These are phyloP conservation scores for Rhipidura dahli DNA, from an alignment of 2,113 vertebrate genomes.

Conservation along the genomic window DNA sequence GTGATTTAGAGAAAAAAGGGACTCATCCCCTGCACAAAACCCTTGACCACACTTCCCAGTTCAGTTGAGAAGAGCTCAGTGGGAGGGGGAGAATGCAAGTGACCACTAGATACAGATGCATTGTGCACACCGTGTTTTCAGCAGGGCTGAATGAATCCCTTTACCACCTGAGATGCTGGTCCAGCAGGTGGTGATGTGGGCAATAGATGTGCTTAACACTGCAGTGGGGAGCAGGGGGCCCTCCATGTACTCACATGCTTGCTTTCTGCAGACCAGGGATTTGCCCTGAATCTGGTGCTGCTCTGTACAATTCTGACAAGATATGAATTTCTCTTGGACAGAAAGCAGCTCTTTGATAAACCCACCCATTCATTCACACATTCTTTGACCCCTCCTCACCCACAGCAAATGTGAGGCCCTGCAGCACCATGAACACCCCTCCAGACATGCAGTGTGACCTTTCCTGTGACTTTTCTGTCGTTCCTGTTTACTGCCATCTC, in stretches of 20 bases:
- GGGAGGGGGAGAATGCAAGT: not conserved
- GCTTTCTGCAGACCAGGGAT: not conserved
- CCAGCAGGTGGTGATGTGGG: not conserved
- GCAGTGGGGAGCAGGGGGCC: not conserved
- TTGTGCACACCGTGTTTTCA: not conserved
- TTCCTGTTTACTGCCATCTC: not conserved
- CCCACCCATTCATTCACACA: not conserved
- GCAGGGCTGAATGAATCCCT: not conserved
- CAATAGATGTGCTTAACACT: not conserved
- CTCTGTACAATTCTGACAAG: not conserved
- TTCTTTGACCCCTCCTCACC: not conserved
- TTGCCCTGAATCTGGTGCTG: not conserved
- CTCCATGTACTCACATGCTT: rapidly evolving
- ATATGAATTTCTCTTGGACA: not conserved
- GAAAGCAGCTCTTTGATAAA: not conserved
- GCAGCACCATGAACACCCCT: not conserved
- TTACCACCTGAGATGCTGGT: not conserved
- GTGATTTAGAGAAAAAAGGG: not conserved
- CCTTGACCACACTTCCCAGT: not conserved
- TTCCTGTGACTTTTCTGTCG: not conserved
- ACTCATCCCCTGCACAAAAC: not conserved
- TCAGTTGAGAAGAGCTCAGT: not conserved
- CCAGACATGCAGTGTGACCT: not conserved
- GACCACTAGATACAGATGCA: not conserved
- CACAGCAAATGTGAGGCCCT: not conserved